Evolutionary conservation across 1,140 invertebrate species (phyloP), one percentile per base, ranked within the genome.

Genomic region (Oncopeltus fasciatus): DNA sequence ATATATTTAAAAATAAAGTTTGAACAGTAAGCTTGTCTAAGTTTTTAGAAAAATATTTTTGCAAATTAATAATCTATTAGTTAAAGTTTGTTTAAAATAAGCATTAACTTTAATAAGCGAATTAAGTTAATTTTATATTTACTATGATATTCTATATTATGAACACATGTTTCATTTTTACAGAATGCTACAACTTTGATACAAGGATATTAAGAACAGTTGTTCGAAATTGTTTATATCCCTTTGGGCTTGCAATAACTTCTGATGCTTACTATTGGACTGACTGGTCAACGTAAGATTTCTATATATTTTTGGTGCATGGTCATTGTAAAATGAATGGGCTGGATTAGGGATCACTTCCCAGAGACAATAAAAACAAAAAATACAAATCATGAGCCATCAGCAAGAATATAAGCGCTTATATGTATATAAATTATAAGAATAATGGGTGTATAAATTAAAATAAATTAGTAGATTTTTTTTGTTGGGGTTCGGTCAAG

Each of bases 211-310:
- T 83, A 49, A 78, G 84, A 53, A 81, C 83, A 1, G 82, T 95
- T 31, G 85, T 86, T 0, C 75, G 81, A 20, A 85, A 90, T 64
- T 81, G 88, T 46, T 80, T 78, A 24, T 94, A 97, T 80, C 93
- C 94, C 20, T 98, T 98, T 74, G 92, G 92, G 24, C 73, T 98
- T 18, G 82, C 92, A 0, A 83, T 88, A 64, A 84, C 84, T 5
- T 79, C 84, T 56, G 81, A 88, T 66, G 80, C 84, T 69, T 91
- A 93, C 70, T 98, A 93, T 72, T 98, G 93, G 92, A 95, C 92
- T 4, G 95, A 98, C 72, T 98, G 95, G 95, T 85, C 87, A 73
- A 88, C 88, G 91, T 96, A 80, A 87, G 86, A n/a, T n/a, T n/a
- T n/a, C n/a, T n/a, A n/a, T n/a, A n/a, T n/a, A n/a, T n/a, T n/a